phyloP scores from a whole-genome alignment of 2,113 vertebrate species.

The Rhabdornis inornatus region DNA sequence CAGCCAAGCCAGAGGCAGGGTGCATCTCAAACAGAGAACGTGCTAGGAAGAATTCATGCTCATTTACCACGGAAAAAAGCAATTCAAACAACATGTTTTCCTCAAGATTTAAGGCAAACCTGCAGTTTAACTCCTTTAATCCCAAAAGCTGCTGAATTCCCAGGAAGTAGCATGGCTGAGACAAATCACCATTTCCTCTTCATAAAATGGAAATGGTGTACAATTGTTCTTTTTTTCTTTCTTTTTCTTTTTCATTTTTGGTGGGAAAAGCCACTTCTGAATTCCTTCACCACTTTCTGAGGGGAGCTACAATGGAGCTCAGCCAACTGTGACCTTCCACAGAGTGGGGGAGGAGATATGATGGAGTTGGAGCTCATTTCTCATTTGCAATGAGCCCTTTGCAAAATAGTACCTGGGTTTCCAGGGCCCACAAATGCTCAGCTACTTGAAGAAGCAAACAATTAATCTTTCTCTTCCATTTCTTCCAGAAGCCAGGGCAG shows the following conservation, averaged over 20 bases:
- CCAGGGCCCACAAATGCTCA: neutral
- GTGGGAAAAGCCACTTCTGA: neutral
- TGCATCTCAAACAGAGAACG: neutral
- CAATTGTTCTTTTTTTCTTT: neutral
- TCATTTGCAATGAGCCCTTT: neutral
- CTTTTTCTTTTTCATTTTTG: neutral
- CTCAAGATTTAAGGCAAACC: neutral
- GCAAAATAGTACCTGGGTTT: neutral
- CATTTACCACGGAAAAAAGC: neutral
- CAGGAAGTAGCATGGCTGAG: neutral
- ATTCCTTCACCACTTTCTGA: slow-evolving; percentile 23
- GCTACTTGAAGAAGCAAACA: neutral
- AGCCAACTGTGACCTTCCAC: neutral
- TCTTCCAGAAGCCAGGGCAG: neutral
- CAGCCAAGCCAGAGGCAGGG: neutral
- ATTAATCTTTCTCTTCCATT: neutral
- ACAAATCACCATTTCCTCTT: slow-evolving; percentile 11
- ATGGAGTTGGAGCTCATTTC: neutral
- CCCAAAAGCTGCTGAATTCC: neutral
- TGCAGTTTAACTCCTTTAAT: neutral
- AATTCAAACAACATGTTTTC: neutral
- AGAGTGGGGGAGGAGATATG: neutral
- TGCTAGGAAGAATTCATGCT: neutral
- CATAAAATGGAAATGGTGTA: slow-evolving; percentile 8
- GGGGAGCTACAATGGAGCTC: neutral